Conservation (phyloP, 2,113 vertebrate species). For the Redunca redunca region DNA sequence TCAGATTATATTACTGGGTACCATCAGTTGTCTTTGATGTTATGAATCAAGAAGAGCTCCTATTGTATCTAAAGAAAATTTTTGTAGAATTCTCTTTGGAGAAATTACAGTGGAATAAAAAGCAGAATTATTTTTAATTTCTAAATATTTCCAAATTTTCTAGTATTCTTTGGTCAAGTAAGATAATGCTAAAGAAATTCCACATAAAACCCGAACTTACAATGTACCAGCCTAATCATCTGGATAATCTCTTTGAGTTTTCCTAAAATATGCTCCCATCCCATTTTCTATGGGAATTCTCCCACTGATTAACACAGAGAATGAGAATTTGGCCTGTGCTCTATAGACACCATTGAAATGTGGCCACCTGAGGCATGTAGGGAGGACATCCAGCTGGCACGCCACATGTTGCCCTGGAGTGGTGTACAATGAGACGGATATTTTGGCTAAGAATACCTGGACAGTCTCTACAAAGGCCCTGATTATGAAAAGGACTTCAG, state of each 20-base stretch:
- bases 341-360: slow-evolving; percentile 77
- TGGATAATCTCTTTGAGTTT: slow-evolving; percentile 70
- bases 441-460: slow-evolving; percentile 76
- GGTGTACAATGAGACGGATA: slow-evolving; percentile 65
- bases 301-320: slow-evolving; percentile 74
- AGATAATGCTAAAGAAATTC: slow-evolving; percentile 60
- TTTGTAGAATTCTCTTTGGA: not conserved
- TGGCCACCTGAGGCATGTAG: slow-evolving; percentile 75
- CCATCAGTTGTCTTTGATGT: slow-evolving; percentile 44
- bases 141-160: slow-evolving; percentile 49
- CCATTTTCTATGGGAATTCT: slow-evolving; percentile 76
- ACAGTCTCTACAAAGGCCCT: slow-evolving; percentile 66
- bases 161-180: slow-evolving; percentile 43
- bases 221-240: slow-evolving; percentile 65
- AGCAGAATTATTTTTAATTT: slow-evolving; percentile 41
- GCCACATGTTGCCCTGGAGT: slow-evolving; percentile 74
- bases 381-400: slow-evolving; percentile 77
- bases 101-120: slow-evolving; percentile 35
- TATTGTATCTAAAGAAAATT: slow-evolving; percentile 2
- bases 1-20: slow-evolving; percentile 32
- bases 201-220: slow-evolving; percentile 50
- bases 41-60: slow-evolving; percentile 25
- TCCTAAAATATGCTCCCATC: slow-evolving; percentile 70
- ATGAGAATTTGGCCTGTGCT: slow-evolving; percentile 74
- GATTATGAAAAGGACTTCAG: slow-evolving; percentile 70